Evolutionary conservation across 2,797 vertebrate genomes (phyloP), one percentile per base, ranked within the genome.

Genomic region (Anolis apletophallus): DNA sequence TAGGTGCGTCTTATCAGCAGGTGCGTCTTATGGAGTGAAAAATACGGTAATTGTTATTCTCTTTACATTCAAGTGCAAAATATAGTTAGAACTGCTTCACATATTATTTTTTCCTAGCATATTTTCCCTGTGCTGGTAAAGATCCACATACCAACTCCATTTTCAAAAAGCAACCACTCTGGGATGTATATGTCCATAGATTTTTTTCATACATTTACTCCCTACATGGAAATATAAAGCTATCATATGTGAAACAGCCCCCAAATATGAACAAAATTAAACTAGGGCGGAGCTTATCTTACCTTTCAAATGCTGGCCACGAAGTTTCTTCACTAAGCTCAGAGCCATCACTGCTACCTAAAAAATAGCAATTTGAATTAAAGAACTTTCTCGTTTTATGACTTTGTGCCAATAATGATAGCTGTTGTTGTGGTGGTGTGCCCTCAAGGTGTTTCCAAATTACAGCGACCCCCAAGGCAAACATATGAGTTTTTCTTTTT

Each of bases 231-330:
- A n/a, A 54, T n/a, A 9, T 32, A 79, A 57, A 64, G 40, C 40
- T 87, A 13, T 55, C 55, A 36, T 46, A 32, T 79, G 40, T 67
- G 75, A 83, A 79, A 32, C 50, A 52, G 13, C n/a, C 19, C 36
- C 54, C 36, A 23, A 29, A 17, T 85, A 36, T 75, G 52, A 85
- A 85, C 0, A 88, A 40, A 81, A 80, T n/a, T 34, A 57, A 74
- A 84, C 21, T 26, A 71, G 11, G 75, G 26, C 21, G 72, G 36
- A 12, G 46, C 17, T 94, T 81, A 87, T 87, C 94, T 96, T 96
- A 99, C 99, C 99, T 99, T 96, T 99, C 98, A 96, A 99, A 99
- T 36, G 98, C 98, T 59, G 99, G 98, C 98, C 98, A 99, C 1
- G 99, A 98, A 92, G 98, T 98, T 91, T 99, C 99, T 92, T 99